These are phyloP conservation scores for Macquaria australasica DNA, from an alignment of 2,113 vertebrate species.

Conservation along the genomic window DNA sequence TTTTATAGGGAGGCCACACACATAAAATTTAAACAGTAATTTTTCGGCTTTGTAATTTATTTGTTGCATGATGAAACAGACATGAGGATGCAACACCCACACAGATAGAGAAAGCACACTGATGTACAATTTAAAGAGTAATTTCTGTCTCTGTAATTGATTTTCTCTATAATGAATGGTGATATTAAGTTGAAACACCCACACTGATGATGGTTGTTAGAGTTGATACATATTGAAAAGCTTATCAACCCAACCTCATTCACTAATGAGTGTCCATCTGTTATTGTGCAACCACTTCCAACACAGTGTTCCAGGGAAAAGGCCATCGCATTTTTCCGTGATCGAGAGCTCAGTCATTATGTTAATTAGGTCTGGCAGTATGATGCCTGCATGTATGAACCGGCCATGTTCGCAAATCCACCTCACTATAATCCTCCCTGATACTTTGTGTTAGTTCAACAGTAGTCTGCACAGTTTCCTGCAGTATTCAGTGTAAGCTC, in stretches of 20 bases:
- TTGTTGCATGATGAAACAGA: not conserved
- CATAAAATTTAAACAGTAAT: not conserved
- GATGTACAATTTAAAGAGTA: slow-evolving; percentile 23
- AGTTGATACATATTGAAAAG: slow-evolving; percentile 46
- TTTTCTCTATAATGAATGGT: slow-evolving; percentile 34
- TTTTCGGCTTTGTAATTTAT: not conserved
- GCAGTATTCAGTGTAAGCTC: not conserved
- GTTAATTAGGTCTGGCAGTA: slow-evolving; percentile 62
- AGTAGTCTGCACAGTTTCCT: not conserved
- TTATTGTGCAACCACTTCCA: slow-evolving; percentile 55
- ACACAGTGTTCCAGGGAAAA: slow-evolving; percentile 50
- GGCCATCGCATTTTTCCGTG: slow-evolving; percentile 44
- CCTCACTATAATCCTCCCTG: slow-evolving; percentile 11
- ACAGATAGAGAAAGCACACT: not conserved
- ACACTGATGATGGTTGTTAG: slow-evolving; percentile 26
- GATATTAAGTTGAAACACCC: slow-evolving; percentile 35
- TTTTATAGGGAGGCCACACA: not conserved
- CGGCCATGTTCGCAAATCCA: slow-evolving; percentile 4
- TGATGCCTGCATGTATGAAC: slow-evolving; percentile 36
- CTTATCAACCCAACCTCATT: slow-evolving; percentile 70
- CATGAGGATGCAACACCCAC: slow-evolving; percentile 25
- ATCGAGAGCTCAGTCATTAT: slow-evolving; percentile 61
- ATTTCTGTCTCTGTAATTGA: slow-evolving; percentile 31
- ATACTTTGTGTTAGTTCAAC: slow-evolving; percentile 23
- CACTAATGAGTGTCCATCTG: slow-evolving; percentile 78